These are phyloP conservation scores for Apamea anceps DNA, from an alignment of 2,888 invertebrate genomes.

Conservation along the genomic window DNA sequence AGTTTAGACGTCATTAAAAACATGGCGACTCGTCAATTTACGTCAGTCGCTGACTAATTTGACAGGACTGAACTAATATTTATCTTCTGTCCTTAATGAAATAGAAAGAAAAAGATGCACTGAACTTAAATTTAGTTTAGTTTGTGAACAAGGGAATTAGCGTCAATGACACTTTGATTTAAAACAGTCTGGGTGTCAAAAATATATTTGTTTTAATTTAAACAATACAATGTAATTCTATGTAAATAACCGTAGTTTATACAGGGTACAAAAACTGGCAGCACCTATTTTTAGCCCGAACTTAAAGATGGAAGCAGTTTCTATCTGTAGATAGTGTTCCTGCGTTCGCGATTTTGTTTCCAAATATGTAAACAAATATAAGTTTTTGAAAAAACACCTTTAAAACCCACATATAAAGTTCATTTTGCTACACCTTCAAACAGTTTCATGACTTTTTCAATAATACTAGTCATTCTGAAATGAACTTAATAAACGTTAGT, in stretches of 20 bases:
- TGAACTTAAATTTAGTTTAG: too few species aligned
- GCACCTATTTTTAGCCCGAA: background rate
- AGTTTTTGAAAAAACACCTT: background rate
- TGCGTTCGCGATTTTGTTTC: background rate
- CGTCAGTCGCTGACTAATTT: too few species aligned
- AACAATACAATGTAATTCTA: conserved; percentile 3
- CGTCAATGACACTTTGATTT: conserved; percentile 29
- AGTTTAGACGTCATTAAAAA: too few species aligned
- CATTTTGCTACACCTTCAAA: background rate
- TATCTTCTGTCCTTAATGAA: too few species aligned
- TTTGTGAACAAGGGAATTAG: too few species aligned
- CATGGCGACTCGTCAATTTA: too few species aligned
- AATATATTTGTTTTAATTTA: conserved; percentile 14
- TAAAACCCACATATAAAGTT: background rate
- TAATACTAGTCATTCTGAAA: background rate
- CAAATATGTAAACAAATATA: background rate
- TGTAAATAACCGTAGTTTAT: background rate
- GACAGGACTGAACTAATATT: too few species aligned
- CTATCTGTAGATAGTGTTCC: background rate
- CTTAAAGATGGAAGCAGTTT: background rate
- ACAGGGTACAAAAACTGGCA: background rate
- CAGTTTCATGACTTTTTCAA: background rate
- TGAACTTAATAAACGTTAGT: background rate
- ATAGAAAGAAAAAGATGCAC: too few species aligned
- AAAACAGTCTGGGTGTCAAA: conserved; percentile 1